Percentiles rank a stretch among this genome's conserved stretches.
Conservation (phyloP, 2,888 invertebrate species). For the Lordiphosa andalusiaca region DNA sequence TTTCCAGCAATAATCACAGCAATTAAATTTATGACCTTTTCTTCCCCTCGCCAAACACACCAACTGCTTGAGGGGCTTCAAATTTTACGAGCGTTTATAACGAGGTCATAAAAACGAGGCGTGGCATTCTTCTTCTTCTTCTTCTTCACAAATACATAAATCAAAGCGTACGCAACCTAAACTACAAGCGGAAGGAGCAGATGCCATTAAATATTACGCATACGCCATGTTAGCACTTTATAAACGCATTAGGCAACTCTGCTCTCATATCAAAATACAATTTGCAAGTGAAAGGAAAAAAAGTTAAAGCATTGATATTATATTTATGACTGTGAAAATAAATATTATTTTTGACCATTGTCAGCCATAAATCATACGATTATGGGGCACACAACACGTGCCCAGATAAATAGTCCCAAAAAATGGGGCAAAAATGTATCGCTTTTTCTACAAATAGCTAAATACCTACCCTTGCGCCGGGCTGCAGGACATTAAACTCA, state of each 20-base stretch:
- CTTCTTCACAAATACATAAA: conserved; percentile 47
- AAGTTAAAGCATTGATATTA: conserved; percentile 17
- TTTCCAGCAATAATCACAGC: conserved; percentile 50
- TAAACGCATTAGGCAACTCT: conserved; percentile 58
- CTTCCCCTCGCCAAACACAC: background rate
- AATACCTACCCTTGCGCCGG: conserved; percentile 29
- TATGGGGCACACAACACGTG: conserved; percentile 64
- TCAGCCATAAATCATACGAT: conserved; percentile 58
- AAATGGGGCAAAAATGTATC: conserved; percentile 15
- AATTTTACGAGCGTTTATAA: conserved; percentile 32
- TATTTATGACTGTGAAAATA: conserved; percentile 43
- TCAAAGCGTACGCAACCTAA: conserved; percentile 35
- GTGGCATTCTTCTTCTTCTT: conserved; percentile 37
- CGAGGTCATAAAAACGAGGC: conserved; percentile 51
- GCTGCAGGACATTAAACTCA: conserved; percentile 64
- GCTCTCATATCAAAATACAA: conserved; percentile 57
- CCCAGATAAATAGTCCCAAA: conserved; percentile 35
- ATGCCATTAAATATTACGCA: conserved; percentile 63
- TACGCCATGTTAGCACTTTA: conserved; percentile 71
- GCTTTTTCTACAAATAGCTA: conserved; percentile 26
- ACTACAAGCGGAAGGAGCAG: conserved; percentile 18
- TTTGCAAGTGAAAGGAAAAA: conserved; percentile 50
- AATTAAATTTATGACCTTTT: conserved; percentile 55
- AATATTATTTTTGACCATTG: conserved; percentile 26
- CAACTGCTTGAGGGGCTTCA: conserved; percentile 6